A percentile compares a stretch with the other conserved stretches of the same genome.
phyloP scores from a whole-genome alignment of 2,113 vertebrate genomes.

The Procavia capensis region DNA sequence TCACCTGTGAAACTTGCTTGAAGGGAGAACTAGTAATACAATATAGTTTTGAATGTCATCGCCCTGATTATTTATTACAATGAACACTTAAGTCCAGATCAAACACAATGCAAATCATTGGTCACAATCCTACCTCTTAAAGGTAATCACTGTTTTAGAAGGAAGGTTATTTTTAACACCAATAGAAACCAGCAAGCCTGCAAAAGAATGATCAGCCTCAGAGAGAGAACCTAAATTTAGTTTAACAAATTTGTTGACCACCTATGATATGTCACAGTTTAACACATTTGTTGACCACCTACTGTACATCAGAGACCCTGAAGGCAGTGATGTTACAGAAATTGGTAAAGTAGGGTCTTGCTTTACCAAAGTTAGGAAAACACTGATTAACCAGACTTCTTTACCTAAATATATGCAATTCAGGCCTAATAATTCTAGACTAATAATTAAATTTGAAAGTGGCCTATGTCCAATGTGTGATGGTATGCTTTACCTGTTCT shows the following conservation, averaged over 20 bases:
- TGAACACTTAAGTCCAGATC: not conserved
- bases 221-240: not conserved
- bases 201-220: not conserved
- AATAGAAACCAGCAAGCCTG: not conserved
- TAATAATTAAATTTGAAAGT: not conserved
- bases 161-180: not conserved
- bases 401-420: not conserved
- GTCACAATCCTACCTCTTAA: not conserved
- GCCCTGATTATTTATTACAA: not conserved
- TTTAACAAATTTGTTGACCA: not conserved
- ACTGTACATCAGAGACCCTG: not conserved
- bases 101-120: conserved; percentile 10
- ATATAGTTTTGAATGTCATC: not conserved
- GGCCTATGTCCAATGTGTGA: not conserved
- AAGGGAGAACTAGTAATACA: not conserved
- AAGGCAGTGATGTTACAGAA: not conserved
- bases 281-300: not conserved
- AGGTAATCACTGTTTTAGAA: conserved; percentile 29
- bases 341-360: not conserved
- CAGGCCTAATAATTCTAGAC: not conserved
- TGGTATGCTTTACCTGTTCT: not conserved
- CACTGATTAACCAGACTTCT: not conserved
- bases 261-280: no score
- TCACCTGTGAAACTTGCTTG: not conserved
- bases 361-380: not conserved